These are phyloP conservation scores for Allophyes oxyacanthae DNA, from an alignment of 2,888 invertebrate genomes.

Conservation along the genomic window DNA sequence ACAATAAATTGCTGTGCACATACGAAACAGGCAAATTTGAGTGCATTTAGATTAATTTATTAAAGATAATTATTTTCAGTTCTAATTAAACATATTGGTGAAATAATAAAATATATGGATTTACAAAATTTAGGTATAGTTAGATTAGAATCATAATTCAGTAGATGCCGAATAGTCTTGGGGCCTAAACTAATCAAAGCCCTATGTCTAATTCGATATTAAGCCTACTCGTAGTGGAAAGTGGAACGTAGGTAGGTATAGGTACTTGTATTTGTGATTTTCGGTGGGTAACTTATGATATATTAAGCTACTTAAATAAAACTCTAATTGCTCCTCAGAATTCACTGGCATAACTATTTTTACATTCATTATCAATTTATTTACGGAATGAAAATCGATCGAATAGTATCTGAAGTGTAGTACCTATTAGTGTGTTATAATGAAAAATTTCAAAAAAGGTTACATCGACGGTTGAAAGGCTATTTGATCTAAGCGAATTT, in stretches of 20 bases:
- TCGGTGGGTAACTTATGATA: conserved; percentile 40
- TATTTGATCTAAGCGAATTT: too few species aligned
- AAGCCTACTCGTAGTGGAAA: conserved; percentile 15
- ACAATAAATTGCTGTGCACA: conserved; percentile 90
- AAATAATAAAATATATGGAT: conserved; percentile 32
- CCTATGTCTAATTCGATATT: conserved; percentile 24
- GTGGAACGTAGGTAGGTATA: too few species aligned
- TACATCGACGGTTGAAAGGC: too few species aligned
- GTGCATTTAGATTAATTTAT: conserved; percentile 88
- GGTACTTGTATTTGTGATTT: conserved; percentile 16
- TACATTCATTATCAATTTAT: too few species aligned
- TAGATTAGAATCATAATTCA: conserved; percentile 34
- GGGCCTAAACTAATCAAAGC: conserved; percentile 30
- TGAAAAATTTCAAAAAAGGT: too few species aligned
- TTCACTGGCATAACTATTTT: conserved; percentile 59
- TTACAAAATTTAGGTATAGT: conserved; percentile 29
- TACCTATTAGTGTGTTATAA: too few species aligned
- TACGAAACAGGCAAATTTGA: conserved; percentile 89
- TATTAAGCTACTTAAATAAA: conserved; percentile 25
- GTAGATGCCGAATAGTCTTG: conserved; percentile 60
- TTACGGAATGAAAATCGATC: too few species aligned
- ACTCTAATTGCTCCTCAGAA: conserved; percentile 39
- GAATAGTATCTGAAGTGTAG: too few species aligned
- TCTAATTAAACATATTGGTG: conserved; percentile 73
- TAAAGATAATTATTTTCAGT: conserved; percentile 75